These are phyloP conservation scores for Scophthalmus maximus DNA, from an alignment of 2,113 vertebrate genomes.

Conservation along the genomic window DNA sequence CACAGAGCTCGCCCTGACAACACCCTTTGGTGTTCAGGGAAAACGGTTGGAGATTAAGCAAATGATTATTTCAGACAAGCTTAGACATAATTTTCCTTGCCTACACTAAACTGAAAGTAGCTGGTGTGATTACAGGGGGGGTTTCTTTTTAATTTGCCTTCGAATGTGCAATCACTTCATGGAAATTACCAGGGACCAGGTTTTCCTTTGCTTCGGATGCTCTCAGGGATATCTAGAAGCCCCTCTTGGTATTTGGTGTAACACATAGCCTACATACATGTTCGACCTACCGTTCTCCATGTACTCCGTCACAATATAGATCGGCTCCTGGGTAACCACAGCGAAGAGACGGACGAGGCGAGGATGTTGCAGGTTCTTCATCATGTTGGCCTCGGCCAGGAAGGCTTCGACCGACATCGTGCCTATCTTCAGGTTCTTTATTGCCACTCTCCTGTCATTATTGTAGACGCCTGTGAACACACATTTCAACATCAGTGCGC, in stretches of 20 bases:
- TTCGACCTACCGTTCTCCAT: conserved; percentile 93
- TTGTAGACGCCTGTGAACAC: conserved; percentile 88
- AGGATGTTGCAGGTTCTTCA: conserved; percentile 94
- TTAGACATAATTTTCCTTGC: conserved; percentile 47
- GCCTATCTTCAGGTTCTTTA: conserved; percentile 94
- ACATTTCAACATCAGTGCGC: conserved; percentile 2
- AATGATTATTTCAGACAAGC: conserved; percentile 43
- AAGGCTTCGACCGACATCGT: conserved; percentile 96
- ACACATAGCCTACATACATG: too few species aligned
- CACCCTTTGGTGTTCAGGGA: conserved; percentile 17
- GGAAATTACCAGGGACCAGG: conserved; percentile 23
- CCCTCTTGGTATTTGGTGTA: not conserved
- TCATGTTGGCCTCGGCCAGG: conserved; percentile 96
- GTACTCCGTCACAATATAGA: conserved; percentile 97
- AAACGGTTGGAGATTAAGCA: conserved; percentile 20
- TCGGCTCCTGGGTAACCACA: conserved; percentile 96
- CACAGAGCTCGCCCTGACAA: conserved; percentile 10
- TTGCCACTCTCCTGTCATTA: conserved; percentile 91
- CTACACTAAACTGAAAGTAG: conserved; percentile 16
- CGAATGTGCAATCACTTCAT: conserved; percentile 8
- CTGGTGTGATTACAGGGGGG: not conserved
- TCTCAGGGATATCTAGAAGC: not conserved
- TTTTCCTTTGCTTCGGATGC: conserved; percentile 13
- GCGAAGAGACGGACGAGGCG: conserved; percentile 93
- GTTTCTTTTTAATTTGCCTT: conserved; percentile 5